Conservation (phyloP, 2,797 vertebrate genomes). For the Enteromius anoplus region DNA sequence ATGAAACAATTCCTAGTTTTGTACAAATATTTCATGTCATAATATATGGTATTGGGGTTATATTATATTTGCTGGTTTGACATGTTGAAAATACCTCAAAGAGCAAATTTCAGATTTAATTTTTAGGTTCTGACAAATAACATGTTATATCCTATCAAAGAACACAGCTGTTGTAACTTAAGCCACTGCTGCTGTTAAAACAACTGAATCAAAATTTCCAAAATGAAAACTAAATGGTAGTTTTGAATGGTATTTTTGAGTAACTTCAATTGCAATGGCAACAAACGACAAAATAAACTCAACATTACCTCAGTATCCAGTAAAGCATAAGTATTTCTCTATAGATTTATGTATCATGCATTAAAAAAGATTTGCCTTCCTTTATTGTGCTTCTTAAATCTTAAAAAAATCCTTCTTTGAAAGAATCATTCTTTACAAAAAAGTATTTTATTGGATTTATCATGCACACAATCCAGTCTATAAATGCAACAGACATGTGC, state of each 20-base stretch:
- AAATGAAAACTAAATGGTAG: not conserved
- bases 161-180: not conserved
- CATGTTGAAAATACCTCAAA: not conserved
- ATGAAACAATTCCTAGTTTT: not conserved
- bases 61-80: not conserved
- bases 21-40: not conserved
- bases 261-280: not conserved
- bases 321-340: not conserved
- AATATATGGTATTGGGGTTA: not conserved
- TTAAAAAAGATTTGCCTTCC: not conserved
- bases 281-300: not conserved
- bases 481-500: slow-evolving; percentile 14
- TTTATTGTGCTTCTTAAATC: not conserved
- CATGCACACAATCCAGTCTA: not conserved
- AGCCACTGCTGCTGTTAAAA: not conserved
- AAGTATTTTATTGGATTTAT: slow-evolving; percentile 6
- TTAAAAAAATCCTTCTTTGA: not conserved
- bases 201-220: not conserved
- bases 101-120: not conserved
- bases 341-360: not conserved
- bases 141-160: not conserved
- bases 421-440: not conserved
- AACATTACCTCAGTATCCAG: not conserved
- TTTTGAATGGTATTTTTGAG: not conserved
- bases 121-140: not conserved